Evolutionary conservation across 2,888 invertebrate genomes (phyloP).

Genomic region (Nemotelus nigrinus): DNA sequence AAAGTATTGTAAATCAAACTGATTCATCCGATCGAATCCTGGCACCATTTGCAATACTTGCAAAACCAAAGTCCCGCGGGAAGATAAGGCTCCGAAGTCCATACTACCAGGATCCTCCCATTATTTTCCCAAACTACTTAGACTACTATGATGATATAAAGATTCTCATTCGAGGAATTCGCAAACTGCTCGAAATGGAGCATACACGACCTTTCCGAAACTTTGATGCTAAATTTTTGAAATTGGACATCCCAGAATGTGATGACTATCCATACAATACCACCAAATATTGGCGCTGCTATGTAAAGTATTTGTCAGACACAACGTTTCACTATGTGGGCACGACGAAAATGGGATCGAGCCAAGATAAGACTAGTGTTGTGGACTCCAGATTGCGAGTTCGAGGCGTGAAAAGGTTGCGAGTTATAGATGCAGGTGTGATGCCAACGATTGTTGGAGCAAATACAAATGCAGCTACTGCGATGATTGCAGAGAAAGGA

Average conservation of each 20-base stretch:
- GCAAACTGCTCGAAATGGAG: constrained; percentile 56
- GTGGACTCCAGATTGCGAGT: constrained; percentile 69
- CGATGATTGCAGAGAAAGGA: constrained; percentile 75
- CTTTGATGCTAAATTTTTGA: constrained; percentile 66
- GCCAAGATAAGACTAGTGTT: constrained; percentile 65
- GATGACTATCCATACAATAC: constrained; percentile 73
- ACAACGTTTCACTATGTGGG: constrained; percentile 82
- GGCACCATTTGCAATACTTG: constrained; percentile 49
- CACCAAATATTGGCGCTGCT: constrained; percentile 89
- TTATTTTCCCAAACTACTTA: constrained; percentile 71
- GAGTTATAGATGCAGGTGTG: constrained; percentile 74
- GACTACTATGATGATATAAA: constrained; percentile 67
- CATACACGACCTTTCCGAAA: constrained; percentile 63
- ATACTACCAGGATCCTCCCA: constrained; percentile 69
- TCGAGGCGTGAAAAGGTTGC: constrained; percentile 66
- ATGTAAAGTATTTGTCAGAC: constrained; percentile 78
- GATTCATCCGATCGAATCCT: constrained; percentile 55
- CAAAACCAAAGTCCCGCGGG: not conserved
- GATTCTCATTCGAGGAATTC: constrained; percentile 59
- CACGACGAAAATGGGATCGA: constrained; percentile 72
- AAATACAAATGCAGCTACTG: constrained; percentile 68
- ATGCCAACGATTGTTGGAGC: constrained; percentile 72
- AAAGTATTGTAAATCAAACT: not conserved
- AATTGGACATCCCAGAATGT: constrained; percentile 82
- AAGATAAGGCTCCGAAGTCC: constrained; percentile 62